Conservation (phyloP, 2,888 invertebrate species). For the Plebejus melissa region DNA sequence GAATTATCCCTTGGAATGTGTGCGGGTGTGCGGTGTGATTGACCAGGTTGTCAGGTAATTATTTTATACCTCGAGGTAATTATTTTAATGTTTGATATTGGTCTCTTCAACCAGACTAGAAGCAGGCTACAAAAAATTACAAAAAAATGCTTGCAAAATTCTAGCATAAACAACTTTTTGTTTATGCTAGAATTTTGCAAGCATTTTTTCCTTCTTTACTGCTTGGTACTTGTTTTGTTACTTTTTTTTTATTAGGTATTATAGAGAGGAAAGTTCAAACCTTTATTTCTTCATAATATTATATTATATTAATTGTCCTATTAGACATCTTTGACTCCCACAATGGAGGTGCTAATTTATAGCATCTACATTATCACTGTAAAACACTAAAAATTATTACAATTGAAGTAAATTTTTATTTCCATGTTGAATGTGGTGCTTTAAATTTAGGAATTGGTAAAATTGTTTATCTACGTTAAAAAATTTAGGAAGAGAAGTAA, state of each 20-base stretch:
- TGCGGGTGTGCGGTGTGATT: not conserved
- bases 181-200: too few relatives aligned
- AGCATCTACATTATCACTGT: too few relatives aligned
- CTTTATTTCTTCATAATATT: not conserved
- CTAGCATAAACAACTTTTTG: too few relatives aligned
- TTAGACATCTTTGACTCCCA: not conserved
- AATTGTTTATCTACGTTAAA: not conserved
- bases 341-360: too few relatives aligned
- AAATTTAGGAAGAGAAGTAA: not conserved
- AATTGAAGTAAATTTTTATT: not conserved
- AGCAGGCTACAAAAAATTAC: not conserved
- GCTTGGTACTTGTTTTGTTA: too few relatives aligned
- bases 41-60: not conserved
- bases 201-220: too few relatives aligned
- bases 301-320: not conserved
- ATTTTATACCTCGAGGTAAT: not conserved
- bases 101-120: not conserved
- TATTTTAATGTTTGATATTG: not conserved
- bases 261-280: not conserved
- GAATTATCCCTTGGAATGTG: not conserved
- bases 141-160: not conserved
- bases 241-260: too few relatives aligned
- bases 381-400: not conserved
- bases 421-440: slow-evolving; percentile 2
- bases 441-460: not conserved